Evolutionary conservation across 1,140 invertebrate species (phyloP).

Genomic region (Drosophila rufa): DNA sequence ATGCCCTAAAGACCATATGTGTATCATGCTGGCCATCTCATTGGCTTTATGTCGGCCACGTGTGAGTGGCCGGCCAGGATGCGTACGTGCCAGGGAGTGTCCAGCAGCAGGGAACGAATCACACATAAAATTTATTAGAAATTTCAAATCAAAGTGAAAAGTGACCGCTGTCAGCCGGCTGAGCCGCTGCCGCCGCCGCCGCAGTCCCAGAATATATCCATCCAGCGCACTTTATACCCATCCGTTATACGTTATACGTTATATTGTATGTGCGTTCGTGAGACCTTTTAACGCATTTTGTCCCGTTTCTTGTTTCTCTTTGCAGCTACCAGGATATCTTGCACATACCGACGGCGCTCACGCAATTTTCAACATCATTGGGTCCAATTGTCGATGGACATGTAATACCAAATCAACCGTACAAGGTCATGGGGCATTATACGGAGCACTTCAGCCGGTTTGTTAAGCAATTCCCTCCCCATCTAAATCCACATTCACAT

Average conservation of each 20-base stretch:
- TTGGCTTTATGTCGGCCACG: conserved; percentile 70
- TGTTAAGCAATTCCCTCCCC: conserved; percentile 76
- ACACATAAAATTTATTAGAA: conserved; percentile 83
- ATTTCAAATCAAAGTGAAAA: conserved; percentile 82
- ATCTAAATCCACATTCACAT: conserved; percentile 24
- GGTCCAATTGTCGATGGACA: conserved; percentile 94
- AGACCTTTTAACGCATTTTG: conserved; percentile 71
- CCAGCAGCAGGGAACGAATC: conserved; percentile 58
- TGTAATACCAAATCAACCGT: conserved; percentile 92
- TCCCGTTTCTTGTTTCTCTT: conserved; percentile 71
- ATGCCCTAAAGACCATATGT: conserved; percentile 56
- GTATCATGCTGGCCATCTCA: conserved; percentile 57
- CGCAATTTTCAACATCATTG: conserved; percentile 90
- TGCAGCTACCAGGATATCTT: conserved; percentile 90
- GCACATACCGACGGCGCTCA: conserved; percentile 87
- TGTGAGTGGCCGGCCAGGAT: conserved; percentile 14
- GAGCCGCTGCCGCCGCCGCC: conserved; percentile 9
- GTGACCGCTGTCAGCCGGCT: conserved; percentile 69
- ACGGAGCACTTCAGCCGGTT: conserved; percentile 89
- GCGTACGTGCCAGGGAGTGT: conserved; percentile 40
- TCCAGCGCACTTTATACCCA: conserved; percentile 56
- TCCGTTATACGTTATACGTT: conserved; percentile 16
- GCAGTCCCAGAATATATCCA: conserved; percentile 26
- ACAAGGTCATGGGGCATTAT: conserved; percentile 90
- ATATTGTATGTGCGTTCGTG: conserved; percentile 5